Evolutionary conservation across 2,888 invertebrate genomes (phyloP).

Genomic region (Phyllotreta cruciferae): DNA sequence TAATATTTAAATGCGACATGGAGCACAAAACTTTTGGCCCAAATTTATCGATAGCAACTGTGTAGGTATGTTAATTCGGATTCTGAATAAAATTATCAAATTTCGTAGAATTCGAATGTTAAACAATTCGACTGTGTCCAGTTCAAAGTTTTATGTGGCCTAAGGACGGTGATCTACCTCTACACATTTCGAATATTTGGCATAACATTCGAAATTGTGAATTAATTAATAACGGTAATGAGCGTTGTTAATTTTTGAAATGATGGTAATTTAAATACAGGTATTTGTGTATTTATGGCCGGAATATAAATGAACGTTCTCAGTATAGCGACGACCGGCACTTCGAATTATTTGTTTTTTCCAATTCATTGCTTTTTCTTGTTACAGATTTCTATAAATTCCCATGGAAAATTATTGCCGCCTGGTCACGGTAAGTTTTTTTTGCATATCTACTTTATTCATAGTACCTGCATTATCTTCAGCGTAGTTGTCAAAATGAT

Average conservation of each 20-base stretch:
- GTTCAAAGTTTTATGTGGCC: too few relatives aligned
- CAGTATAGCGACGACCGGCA: constrained; percentile 3
- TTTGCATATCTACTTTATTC: too few relatives aligned
- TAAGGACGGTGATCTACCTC: background rate
- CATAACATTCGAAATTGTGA: constrained; percentile 1
- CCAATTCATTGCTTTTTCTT: background rate
- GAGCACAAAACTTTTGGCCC: too few relatives aligned
- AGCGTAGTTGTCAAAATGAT: too few relatives aligned
- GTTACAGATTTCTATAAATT: background rate
- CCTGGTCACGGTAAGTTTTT: too few relatives aligned
- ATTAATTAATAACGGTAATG: constrained; percentile 12
- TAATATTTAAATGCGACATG: too few relatives aligned
- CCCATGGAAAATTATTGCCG: background rate
- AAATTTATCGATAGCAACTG: too few relatives aligned
- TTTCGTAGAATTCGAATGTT: too few relatives aligned
- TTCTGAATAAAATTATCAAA: too few relatives aligned
- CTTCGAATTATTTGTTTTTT: constrained; percentile 11
- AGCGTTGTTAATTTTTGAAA: constrained; percentile 1
- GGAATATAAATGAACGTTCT: background rate
- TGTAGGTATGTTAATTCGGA: too few relatives aligned
- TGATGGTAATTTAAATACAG: constrained; percentile 16
- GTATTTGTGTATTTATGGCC: constrained; percentile 16
- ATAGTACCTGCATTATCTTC: too few relatives aligned
- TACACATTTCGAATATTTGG: constrained; percentile 4
- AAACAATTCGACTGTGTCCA: too few relatives aligned